Conservation (phyloP, 1,140 invertebrate species). For the Liolophura sinensis region DNA sequence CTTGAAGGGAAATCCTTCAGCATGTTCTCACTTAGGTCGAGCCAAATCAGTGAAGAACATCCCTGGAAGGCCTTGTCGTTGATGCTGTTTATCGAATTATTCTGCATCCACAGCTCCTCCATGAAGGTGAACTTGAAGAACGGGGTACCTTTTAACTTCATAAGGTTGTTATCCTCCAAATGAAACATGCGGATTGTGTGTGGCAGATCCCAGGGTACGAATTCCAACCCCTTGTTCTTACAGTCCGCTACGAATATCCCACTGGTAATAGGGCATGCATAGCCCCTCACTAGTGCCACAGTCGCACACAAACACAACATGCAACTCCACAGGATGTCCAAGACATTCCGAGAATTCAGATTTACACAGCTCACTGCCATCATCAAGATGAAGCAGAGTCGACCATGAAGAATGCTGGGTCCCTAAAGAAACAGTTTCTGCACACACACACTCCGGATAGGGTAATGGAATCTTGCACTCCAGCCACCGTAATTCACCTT, state of each 20-base stretch:
- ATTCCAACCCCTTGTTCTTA: conserved; percentile 22
- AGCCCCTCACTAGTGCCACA: too few relatives aligned
- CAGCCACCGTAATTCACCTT: too few relatives aligned
- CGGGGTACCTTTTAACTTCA: conserved; percentile 20
- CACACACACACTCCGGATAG: too few relatives aligned
- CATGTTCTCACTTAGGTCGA: conserved; percentile 47
- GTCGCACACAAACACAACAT: too few relatives aligned
- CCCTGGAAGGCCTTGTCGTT: conserved; percentile 33
- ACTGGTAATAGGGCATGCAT: not conserved
- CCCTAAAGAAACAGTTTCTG: too few relatives aligned
- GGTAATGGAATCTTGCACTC: too few relatives aligned
- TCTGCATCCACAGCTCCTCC: conserved; percentile 35
- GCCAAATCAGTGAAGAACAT: conserved; percentile 29
- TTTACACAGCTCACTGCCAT: too few relatives aligned
- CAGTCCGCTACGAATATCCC: conserved; percentile 41
- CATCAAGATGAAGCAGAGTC: too few relatives aligned
- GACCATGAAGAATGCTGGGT: too few relatives aligned
- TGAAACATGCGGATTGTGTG: conserved; percentile 36
- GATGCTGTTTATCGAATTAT: conserved; percentile 39
- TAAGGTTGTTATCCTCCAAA: conserved; percentile 39
- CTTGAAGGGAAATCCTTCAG: conserved; percentile 29
- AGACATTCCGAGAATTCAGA: too few relatives aligned
- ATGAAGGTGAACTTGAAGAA: conserved; percentile 40
- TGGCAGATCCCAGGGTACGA: conserved; percentile 39
- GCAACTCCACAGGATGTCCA: not conserved